Conservation (phyloP, 2,888 invertebrate genomes). For the Drosophila pseudotalamancana region DNA sequence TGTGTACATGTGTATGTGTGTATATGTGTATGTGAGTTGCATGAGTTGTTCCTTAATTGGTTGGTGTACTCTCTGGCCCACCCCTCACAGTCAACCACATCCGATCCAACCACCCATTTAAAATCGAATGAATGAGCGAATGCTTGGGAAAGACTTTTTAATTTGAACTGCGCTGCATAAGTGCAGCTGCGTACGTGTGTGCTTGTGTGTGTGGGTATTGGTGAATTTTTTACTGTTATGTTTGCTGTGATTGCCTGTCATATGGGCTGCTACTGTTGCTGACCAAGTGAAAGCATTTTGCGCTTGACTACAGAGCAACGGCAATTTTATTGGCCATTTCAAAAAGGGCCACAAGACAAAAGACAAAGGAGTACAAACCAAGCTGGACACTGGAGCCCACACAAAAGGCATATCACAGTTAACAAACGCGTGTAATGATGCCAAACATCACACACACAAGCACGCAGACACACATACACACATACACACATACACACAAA, state of each 20-base stretch:
- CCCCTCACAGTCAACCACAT: not conserved
- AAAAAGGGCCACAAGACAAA: slow-evolving; percentile 41
- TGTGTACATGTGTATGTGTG: slow-evolving; percentile 1
- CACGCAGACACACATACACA: slow-evolving; percentile 6
- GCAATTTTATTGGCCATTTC: slow-evolving; percentile 66
- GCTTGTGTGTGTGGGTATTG: slow-evolving; percentile 2
- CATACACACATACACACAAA: not conserved
- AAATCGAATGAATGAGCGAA: slow-evolving; percentile 57
- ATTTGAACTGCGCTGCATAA: slow-evolving; percentile 50
- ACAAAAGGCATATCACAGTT: slow-evolving; percentile 59
- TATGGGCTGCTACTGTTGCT: slow-evolving; percentile 19
- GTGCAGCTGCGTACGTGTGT: slow-evolving; percentile 28
- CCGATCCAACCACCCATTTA: slow-evolving; percentile 44
- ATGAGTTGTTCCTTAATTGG: slow-evolving; percentile 32
- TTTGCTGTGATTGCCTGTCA: slow-evolving; percentile 65
- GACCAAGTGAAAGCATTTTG: slow-evolving; percentile 52
- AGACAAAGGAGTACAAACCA: slow-evolving; percentile 26
- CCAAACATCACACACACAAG: slow-evolving; percentile 30
- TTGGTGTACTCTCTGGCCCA: not conserved
- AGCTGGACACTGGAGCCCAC: slow-evolving; percentile 22
- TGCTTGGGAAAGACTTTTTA: slow-evolving; percentile 53
- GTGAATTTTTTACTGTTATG: slow-evolving; percentile 59
- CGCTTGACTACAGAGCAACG: slow-evolving; percentile 53
- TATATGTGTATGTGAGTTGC: slow-evolving; percentile 23
- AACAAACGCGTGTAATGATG: slow-evolving; percentile 64